phyloP scores from a whole-genome alignment of 1,140 invertebrate species.

The Solenopsis fugax region DNA sequence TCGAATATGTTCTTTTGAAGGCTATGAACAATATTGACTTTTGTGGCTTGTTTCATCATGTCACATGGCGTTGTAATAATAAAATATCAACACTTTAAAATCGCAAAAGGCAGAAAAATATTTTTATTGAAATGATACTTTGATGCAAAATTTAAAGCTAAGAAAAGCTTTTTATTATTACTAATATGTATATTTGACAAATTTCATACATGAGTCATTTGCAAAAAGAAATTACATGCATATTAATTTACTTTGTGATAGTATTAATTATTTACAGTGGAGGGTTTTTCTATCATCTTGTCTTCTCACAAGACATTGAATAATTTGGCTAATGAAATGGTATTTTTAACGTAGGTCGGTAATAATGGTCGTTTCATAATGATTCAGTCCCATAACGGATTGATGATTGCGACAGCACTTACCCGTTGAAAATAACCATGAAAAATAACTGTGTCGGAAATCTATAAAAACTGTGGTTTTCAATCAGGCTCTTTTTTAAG shows the following conservation, averaged over 20 bases:
- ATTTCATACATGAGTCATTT: neutral
- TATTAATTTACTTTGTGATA: constrained; percentile 22
- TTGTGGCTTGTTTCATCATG: too few species aligned
- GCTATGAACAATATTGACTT: too few species aligned
- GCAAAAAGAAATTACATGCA: neutral
- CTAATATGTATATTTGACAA: neutral
- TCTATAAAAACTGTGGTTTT: neutral
- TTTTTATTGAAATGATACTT: too few species aligned
- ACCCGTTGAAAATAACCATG: neutral
- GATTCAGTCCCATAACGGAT: neutral
- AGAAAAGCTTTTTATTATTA: too few species aligned
- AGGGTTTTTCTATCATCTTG: neutral
- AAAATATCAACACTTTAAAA: too few species aligned
- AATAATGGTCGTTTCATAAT: neutral
- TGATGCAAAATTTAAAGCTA: too few species aligned
- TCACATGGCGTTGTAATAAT: too few species aligned
- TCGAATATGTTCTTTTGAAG: too few species aligned
- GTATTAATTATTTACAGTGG: constrained; percentile 24
- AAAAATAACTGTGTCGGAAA: constrained; percentile 25
- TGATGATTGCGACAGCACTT: constrained; percentile 20
- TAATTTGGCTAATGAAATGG: constrained; percentile 24
- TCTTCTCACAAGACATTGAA: constrained; percentile 3
- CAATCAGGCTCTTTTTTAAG: neutral
- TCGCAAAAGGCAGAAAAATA: too few species aligned
- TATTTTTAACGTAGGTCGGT: constrained; percentile 20